Conservation (phyloP, 2,888 invertebrate genomes). For the Lasioglossum leucozonium region DNA sequence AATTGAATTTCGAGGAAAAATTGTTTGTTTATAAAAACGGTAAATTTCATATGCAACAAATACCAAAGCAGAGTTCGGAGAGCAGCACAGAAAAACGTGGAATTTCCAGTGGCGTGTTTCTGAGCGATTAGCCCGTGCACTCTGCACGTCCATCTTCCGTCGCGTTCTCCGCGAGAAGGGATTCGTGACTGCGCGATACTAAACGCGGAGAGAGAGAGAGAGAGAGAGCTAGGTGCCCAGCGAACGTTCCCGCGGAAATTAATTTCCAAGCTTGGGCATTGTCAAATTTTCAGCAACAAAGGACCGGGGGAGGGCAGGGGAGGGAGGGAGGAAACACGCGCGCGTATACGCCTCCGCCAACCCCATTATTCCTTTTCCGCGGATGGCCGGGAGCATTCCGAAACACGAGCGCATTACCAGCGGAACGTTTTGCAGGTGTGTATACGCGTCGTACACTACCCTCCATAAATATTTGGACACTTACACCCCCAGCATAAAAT, state of each 20-base stretch:
- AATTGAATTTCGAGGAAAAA: too few species aligned
- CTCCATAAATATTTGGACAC: constrained; percentile 7
- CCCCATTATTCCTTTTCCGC: constrained; percentile 43
- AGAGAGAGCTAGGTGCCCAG: not conserved
- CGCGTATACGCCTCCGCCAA: constrained; percentile 16
- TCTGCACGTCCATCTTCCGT: constrained; percentile 9
- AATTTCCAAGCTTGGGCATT: constrained; percentile 60
- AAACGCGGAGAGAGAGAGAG: not conserved
- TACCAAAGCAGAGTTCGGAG: not conserved
- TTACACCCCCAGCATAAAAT: constrained; percentile 1
- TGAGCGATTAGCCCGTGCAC: constrained; percentile 17
- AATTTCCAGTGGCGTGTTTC: constrained; percentile 3
- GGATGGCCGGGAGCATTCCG: constrained; percentile 10
- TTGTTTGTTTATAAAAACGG: not conserved
- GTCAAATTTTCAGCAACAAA: constrained; percentile 58
- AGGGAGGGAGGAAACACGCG: constrained; percentile 27
- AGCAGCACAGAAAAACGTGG: not conserved
- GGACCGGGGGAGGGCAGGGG: not conserved
- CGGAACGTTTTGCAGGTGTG: constrained; percentile 9
- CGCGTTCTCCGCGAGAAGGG: constrained; percentile 7
- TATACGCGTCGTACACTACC: constrained; percentile 1
- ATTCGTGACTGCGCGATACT: constrained; percentile 1
- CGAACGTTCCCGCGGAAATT: constrained; percentile 61
- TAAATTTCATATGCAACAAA: not conserved
- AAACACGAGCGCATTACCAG: constrained; percentile 22